phyloP scores from a whole-genome alignment of 2,113 vertebrate genomes.

The Sapayoa aenigma region DNA sequence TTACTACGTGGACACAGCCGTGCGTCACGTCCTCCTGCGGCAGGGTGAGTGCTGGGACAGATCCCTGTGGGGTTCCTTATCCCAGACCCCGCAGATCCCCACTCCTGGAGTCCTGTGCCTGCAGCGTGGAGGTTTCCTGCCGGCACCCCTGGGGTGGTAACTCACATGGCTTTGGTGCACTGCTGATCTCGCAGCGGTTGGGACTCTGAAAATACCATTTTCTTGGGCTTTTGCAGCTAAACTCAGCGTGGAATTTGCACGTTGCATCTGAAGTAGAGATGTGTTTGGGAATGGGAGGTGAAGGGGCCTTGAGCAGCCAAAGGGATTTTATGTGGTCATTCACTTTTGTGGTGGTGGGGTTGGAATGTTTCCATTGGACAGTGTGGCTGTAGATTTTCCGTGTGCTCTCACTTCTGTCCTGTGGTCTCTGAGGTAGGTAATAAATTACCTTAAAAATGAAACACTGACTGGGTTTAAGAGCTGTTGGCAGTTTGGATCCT shows the following conservation, averaged over 20 bases:
- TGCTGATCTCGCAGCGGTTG: not conserved
- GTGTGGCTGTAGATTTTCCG: not conserved
- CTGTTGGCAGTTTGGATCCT: not conserved
- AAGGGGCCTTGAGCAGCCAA: not conserved
- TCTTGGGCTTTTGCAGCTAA: not conserved
- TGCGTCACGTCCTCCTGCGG: slow-evolving; percentile 94
- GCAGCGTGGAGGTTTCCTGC: not conserved
- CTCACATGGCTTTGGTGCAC: accelerated
- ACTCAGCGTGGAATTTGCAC: accelerated
- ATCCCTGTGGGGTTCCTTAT: not conserved
- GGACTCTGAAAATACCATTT: not conserved
- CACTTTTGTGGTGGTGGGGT: not conserved
- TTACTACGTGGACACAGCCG: slow-evolving; percentile 97
- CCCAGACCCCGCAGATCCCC: not conserved
- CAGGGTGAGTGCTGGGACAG: slow-evolving; percentile 81
- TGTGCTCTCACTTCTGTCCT: not conserved
- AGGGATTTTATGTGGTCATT: not conserved
- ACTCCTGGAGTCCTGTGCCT: accelerated
- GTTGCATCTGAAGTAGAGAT: not conserved
- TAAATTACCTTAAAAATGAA: not conserved
- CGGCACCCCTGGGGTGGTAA: not conserved
- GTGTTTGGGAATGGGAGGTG: not conserved
- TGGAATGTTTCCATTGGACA: not conserved
- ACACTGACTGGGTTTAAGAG: not conserved
- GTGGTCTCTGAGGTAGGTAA: not conserved